Conservation (phyloP, 2,888 invertebrate species). For the Parnassius mnemosyne region DNA sequence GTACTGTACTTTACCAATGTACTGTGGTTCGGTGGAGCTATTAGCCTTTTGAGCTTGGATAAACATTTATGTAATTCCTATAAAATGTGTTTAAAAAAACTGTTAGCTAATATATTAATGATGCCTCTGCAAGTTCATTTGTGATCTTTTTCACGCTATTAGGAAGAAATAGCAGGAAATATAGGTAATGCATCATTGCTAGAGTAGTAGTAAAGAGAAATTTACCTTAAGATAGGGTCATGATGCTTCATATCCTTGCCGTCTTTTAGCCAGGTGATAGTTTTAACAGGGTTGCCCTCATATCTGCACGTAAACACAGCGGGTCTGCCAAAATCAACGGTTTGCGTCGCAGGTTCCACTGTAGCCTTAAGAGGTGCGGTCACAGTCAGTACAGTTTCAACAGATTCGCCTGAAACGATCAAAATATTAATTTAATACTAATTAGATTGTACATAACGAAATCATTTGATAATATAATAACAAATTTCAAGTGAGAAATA, state of each 20-base stretch:
- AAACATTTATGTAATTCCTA: too few relatives aligned
- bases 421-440: too few relatives aligned
- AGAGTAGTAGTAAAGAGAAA: not conserved
- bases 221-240: constrained; percentile 85
- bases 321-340: constrained; percentile 95
- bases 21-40: not conserved
- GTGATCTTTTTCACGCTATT: too few relatives aligned
- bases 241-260: constrained; percentile 91
- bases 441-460: too few relatives aligned
- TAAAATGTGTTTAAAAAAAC: too few relatives aligned
- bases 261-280: constrained; percentile 95
- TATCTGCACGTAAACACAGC: constrained; percentile 95
- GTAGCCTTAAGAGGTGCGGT: constrained; percentile 93
- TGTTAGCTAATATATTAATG: too few relatives aligned
- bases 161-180: too few relatives aligned
- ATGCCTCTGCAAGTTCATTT: too few relatives aligned
- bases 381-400: constrained; percentile 94
- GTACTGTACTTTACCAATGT: not conserved
- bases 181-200: too few relatives aligned
- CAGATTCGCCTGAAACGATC: constrained; percentile 88
- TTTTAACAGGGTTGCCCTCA: constrained; percentile 94
- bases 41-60: too few relatives aligned
- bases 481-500: too few relatives aligned
- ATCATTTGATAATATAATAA: too few relatives aligned
- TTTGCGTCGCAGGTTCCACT: constrained; percentile 94